Base-by-base conservation (phyloP, 2,797 vertebrate species). In the Myiotriccus ornatus region DNA sequence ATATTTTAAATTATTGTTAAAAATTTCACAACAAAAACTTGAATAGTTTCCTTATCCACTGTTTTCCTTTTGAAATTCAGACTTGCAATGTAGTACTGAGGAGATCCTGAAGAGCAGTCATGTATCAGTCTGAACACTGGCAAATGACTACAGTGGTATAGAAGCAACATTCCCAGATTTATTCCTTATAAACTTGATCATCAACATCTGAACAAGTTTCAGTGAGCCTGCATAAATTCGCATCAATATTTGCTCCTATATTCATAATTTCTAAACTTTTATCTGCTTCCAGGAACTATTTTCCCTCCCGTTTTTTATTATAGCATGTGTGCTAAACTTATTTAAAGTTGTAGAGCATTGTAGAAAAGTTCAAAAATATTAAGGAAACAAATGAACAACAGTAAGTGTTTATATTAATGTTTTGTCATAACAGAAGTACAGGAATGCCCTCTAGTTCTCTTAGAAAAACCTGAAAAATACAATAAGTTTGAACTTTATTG, bases 401-500 rank as follows among this genome's bases (percentile, higher is more conserved):
- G 24, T 71, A 68, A 62, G 24, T 67, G 5, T 55, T 82, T 65
- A 47, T 4, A 7, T 60, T 49, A 69, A 67, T 67, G 3, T 73
- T 63, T 34, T 83, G 30, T 80, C 43, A 7, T 80, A 89, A 80
- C 13, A 64, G 41, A 78, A 89, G 59, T 78, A 62, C 20, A n/a
- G 77, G 52, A 83, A 57, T 92, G 67, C 84, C 63, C 59, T 85
- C 63, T 94, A 84, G 77, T 76, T 91, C 68, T 86, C 64, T 64
- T 79, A 65, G 59, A 80, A 89, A 85, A 89, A 34, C 6, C 13
- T 41, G 32, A 70, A 87, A 85, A 59, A 20, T 50, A n/a, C 4
- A 46, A 23, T 55, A 17, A 39, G 30, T 63, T 73, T 80, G 17
- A 80, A 90, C 9, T 10, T 37, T 44, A 10, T 41, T 49, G 20